Conservation (phyloP, 2,888 invertebrate genomes). For the Proisotoma minuta region DNA sequence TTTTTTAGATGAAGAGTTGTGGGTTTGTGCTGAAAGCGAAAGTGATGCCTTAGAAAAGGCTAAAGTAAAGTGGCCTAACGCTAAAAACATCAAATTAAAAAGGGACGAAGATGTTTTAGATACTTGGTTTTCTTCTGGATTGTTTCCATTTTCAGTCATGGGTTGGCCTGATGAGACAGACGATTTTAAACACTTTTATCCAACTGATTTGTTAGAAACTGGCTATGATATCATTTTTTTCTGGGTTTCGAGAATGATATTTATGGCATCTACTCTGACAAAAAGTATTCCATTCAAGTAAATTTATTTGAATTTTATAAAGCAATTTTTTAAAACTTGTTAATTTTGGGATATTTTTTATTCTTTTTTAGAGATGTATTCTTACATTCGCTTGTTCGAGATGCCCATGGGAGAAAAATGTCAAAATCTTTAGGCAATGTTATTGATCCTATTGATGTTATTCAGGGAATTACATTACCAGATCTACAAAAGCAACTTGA, state of each 20-base stretch:
- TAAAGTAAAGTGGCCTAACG: constrained; percentile 58
- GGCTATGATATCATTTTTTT: constrained; percentile 98
- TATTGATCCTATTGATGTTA: constrained; percentile 94
- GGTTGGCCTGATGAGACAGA: constrained; percentile 80
- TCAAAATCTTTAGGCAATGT: constrained; percentile 98
- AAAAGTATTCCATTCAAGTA: constrained; percentile 85
- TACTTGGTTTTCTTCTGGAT: constrained; percentile 97
- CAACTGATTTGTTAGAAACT: constrained; percentile 86
- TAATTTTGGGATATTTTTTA: background rate
- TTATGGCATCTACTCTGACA: constrained; percentile 85
- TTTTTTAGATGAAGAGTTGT: constrained; percentile 23
- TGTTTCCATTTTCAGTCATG: constrained; percentile 93
- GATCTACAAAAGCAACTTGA: constrained; percentile 66
- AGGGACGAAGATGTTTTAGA: constrained; percentile 96
- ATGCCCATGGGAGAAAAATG: constrained; percentile 98
- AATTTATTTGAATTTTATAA: constrained; percentile 42
- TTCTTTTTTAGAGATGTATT: constrained; percentile 63
- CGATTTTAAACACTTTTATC: constrained; percentile 78
- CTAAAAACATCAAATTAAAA: constrained; percentile 56
- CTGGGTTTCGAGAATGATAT: constrained; percentile 99
- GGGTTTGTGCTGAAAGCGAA: constrained; percentile 52
- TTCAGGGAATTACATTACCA: constrained; percentile 68
- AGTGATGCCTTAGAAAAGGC: constrained; percentile 78
- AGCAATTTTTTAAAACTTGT: background rate
- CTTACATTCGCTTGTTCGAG: constrained; percentile 94